Evolutionary conservation across 2,797 vertebrate species (phyloP), one percentile per base, ranked within the genome.

Genomic region (Neostethus bicornis): DNA sequence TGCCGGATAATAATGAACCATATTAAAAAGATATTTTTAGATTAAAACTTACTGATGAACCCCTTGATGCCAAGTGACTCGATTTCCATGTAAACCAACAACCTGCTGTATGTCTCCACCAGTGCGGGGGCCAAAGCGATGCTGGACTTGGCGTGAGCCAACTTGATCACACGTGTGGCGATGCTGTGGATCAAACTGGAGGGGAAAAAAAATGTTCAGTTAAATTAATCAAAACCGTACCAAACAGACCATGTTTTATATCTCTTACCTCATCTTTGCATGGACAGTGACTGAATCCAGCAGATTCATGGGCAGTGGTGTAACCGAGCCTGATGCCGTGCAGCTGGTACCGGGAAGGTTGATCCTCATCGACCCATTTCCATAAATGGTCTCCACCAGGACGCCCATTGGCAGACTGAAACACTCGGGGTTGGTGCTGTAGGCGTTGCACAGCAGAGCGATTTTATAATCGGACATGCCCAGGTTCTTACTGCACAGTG

Each of bases 391-490:
- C 86, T 99, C 97, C 25, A 99, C 97, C 51, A 99, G 89, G 4
- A 95, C 96, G 3, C 97, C 97, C 97, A 99, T 99, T 1, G 97
- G 97, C 76, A 99, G 91, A 0, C 95, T 95, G 89, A 99, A 99
- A 84, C 95, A 99, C 86, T 99, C 97, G 0, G 96, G 96, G 88
- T 99, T 99, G 61, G 97, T 99, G 78, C 96, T 98, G 79, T 99
- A 99, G 46, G 97, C 97, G 46, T 99, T 99, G 62, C 97, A 99
- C 56, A 99, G 84, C 77, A 99, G 90, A 12, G 97, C 97, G 54
- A 99, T 99, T 92, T 99, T 99, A 75, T 99, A 99, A 87, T 99
- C 97, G 1, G 94, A 95, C 97, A 99, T 99, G 43, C 94, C 95
- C 67, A 99, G 90, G 51, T 92, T 94, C 79, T 99, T 99, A 81